These are phyloP conservation scores for Mythimna vitellina DNA, from an alignment of 2,888 invertebrate species.

Conservation along the genomic window DNA sequence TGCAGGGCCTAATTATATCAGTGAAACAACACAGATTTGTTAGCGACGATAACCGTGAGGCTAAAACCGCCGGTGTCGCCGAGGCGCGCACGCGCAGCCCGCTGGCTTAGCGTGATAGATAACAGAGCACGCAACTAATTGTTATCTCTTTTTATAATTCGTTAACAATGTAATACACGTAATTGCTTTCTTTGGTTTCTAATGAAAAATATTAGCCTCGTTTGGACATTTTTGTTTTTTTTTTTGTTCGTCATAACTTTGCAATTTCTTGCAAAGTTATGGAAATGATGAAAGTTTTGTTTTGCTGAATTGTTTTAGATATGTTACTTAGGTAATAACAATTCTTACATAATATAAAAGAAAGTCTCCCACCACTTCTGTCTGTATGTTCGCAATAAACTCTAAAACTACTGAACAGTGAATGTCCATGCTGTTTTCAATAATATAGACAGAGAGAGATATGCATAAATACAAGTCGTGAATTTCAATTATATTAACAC, in stretches of 20 bases:
- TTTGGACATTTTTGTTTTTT: background rate
- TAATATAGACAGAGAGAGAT: no score
- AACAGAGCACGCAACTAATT: conserved; percentile 72
- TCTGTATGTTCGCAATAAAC: no score
- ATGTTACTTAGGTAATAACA: background rate
- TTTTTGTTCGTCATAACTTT: background rate
- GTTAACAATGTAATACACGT: conserved; percentile 49
- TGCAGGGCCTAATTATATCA: conserved; percentile 22
- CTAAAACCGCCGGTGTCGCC: conserved; percentile 54
- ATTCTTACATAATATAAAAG: no score
- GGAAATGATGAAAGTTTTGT: background rate
- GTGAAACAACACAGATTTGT: conserved; percentile 42
- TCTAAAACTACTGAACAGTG: no score
- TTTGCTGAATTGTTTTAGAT: background rate
- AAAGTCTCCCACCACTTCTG: no score
- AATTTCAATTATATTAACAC: no score
- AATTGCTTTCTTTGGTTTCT: conserved; percentile 46
- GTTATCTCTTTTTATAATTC: conserved; percentile 69
- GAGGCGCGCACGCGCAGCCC: conserved; percentile 69
- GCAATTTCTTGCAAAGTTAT: no score
- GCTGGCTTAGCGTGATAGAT: conserved; percentile 73
- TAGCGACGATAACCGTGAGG: conserved; percentile 44
- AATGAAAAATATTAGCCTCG: conserved; percentile 15
- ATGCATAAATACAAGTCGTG: no score
- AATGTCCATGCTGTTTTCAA: no score